Percentiles rank a stretch among this genome's conserved stretches.
Conservation (phyloP, 2,797 vertebrate species). For the Cheirogaleus major region DNA sequence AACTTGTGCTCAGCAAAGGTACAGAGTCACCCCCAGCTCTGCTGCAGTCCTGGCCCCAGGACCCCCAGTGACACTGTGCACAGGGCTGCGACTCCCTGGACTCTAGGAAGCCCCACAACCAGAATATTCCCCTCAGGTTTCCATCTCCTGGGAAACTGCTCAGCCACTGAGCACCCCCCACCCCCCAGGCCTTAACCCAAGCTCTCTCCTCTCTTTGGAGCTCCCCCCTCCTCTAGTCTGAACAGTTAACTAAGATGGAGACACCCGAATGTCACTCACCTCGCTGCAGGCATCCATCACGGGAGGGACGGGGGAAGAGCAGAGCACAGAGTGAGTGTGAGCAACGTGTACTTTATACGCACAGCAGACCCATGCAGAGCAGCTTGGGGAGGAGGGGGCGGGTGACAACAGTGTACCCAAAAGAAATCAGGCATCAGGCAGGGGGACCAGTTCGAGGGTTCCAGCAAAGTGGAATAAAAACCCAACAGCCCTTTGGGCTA, state of each 20-base stretch:
- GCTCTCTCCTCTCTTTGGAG: background rate
- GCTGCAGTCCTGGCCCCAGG: background rate
- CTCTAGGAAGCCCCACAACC: background rate
- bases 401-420: rapidly evolving
- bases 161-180: background rate
- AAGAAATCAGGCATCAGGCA: background rate
- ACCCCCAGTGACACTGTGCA: background rate
- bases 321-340: constrained; percentile 4
- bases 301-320: constrained; percentile 26
- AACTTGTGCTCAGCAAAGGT: background rate
- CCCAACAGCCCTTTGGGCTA: background rate
- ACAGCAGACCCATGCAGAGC: rapidly evolving
- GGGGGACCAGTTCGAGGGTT: background rate
- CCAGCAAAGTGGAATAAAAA: background rate
- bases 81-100: background rate
- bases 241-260: background rate
- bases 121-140: background rate
- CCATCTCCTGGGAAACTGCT: background rate
- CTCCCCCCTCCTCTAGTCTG: background rate
- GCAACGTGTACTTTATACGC: rapidly evolving
- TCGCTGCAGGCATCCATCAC: constrained; percentile 27
- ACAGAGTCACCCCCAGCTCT: too few species aligned
- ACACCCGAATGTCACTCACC: constrained; percentile 52
- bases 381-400: rapidly evolving
- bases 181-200: background rate